Percentiles rank a stretch among this genome's conserved stretches.
phyloP scores from a whole-genome alignment of 2,113 vertebrate species.

The Heliornis fulica region DNA sequence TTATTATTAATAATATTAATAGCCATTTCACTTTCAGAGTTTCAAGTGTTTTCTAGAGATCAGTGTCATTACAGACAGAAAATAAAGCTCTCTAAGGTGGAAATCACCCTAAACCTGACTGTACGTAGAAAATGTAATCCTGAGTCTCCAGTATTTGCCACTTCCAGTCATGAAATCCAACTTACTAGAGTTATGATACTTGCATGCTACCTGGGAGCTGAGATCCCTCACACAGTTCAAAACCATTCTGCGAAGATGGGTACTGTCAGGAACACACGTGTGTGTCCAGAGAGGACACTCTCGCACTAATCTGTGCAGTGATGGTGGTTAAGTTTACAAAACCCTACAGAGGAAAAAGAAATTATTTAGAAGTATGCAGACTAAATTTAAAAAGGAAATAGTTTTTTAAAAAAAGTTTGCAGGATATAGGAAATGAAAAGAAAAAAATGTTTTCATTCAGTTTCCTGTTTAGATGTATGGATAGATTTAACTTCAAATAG shows the following conservation, averaged over 20 bases:
- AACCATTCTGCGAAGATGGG: background rate
- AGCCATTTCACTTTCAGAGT: background rate
- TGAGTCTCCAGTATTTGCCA: background rate
- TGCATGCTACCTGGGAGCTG: background rate
- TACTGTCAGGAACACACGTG: background rate
- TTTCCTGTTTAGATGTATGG: slow-evolving; percentile 62
- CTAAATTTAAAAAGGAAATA: slow-evolving; percentile 14
- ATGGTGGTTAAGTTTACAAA: background rate
- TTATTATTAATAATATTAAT: background rate
- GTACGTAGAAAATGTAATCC: fast-evolving
- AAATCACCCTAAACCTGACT: background rate
- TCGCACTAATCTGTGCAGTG: background rate
- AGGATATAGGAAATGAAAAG: slow-evolving; percentile 31
- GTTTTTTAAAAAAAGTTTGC: slow-evolving; percentile 25
- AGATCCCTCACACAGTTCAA: background rate
- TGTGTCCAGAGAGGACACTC: background rate
- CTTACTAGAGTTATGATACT: fast-evolving
- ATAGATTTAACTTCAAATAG: slow-evolving; percentile 44
- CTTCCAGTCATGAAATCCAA: background rate
- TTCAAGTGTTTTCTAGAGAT: background rate
- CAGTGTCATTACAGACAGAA: background rate
- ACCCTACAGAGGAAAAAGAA: background rate
- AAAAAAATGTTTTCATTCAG: slow-evolving; percentile 47
- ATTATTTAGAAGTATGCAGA: background rate
- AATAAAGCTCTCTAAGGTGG: background rate